Conservation (phyloP, 2,797 vertebrate species). For the Gymnodraco acuticeps region DNA sequence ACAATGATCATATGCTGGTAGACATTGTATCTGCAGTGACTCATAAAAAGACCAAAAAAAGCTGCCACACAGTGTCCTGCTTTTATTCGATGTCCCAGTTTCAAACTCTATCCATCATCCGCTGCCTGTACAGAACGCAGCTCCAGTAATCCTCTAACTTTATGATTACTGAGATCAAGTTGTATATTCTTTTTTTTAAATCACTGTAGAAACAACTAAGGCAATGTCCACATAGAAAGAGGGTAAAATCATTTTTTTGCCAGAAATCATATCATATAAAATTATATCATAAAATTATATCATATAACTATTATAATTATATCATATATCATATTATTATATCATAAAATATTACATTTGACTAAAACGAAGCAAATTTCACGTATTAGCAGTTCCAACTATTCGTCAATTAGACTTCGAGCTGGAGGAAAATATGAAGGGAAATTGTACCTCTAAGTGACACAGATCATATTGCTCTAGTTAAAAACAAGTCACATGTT, state of each 20-base stretch:
- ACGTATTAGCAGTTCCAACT: conserved; percentile 15
- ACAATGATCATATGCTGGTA: not conserved
- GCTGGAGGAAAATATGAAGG: not conserved
- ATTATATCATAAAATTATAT: too few relatives aligned
- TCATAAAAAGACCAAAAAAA: not conserved
- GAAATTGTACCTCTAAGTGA: conserved; percentile 3
- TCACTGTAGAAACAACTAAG: too few relatives aligned
- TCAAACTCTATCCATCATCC: not conserved
- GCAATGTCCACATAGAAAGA: conserved; percentile 2
- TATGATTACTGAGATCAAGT: conserved; percentile 1
- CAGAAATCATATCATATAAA: not conserved
- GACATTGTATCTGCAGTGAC: not conserved
- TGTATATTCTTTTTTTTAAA: not conserved
- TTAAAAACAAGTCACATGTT: conserved; percentile 4
- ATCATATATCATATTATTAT: too few relatives aligned
- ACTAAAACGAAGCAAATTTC: not conserved
- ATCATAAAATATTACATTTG: conserved; percentile 9
- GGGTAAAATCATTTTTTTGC: conserved; percentile 2
- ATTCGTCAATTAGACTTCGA: conserved; percentile 21
- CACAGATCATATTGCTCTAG: not conserved
- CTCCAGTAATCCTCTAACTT: not conserved
- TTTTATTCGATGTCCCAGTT: conserved; percentile 3
- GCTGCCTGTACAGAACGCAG: not conserved
- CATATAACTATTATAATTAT: too few relatives aligned
- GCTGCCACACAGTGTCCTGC: not conserved